Conservation (phyloP, 2,797 vertebrate genomes). For the Rhynchotus rufescens region DNA sequence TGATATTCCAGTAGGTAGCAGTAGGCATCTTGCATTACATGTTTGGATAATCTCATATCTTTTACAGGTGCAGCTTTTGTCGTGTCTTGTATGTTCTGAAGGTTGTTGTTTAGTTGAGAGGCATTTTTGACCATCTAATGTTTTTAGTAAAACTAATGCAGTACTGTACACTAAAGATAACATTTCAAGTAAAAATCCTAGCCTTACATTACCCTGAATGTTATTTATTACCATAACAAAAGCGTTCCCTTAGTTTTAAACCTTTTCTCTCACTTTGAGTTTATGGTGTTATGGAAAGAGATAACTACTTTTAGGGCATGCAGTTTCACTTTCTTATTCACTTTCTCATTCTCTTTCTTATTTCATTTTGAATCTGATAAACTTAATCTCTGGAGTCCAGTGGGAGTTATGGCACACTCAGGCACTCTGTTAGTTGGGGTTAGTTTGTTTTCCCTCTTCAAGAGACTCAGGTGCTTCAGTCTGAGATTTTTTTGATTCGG, state of each 20-base stretch:
- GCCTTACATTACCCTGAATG: background rate
- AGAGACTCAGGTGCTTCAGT: background rate
- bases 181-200: background rate
- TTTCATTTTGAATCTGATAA: background rate
- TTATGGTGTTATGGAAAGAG: background rate
- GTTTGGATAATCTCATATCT: accelerated
- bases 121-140: background rate
- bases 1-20: accelerated
- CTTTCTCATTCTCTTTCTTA: background rate
- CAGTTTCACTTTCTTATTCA: background rate
- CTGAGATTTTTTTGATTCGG: background rate
- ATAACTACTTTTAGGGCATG: background rate
- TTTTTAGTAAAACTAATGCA: background rate
- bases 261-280: background rate
- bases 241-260: background rate
- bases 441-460: background rate
- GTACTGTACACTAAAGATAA: background rate
- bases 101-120: background rate
- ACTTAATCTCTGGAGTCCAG: background rate
- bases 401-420: background rate
- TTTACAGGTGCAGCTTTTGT: accelerated
- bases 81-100: too few relatives aligned
- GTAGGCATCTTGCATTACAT: too few relatives aligned
- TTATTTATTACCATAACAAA: background rate
- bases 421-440: background rate